Evolutionary conservation across 2,888 invertebrate genomes (phyloP), one percentile per base, ranked within the genome.

Genomic region (Eudasyphora cyanicolor): DNA sequence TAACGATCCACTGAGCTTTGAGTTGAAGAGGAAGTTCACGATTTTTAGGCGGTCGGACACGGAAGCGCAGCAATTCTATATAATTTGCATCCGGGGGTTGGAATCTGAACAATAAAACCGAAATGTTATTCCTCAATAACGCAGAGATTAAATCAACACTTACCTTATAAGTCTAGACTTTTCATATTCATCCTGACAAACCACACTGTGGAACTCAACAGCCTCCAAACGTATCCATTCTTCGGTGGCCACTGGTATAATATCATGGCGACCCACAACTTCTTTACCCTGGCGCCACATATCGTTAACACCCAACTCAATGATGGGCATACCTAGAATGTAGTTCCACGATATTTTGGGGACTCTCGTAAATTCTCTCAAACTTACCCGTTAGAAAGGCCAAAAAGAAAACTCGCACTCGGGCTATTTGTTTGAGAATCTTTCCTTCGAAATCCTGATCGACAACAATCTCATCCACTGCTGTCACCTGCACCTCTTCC

Each of bases 151-250:
- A 42, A 42, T 5, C 12, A n/a, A 24, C 24, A 84, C 87, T 90
- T 92, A 97, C 97, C 96, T 97, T 88, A 97, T 97, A 85, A 96
- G 96, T 91, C 96, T 95, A 54, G 96, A 95, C 85, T 94, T 94
- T 85, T 97, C 95, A 92, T 98, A 99, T 88, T 98, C 97, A 83
- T 97, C 96, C 88, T 96, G 96, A 90, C 98, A 97, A 71, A 99
- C 97, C 91, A 97, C 97, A 76, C 96, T 95, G 93, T 99, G 99
- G 92, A 99, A 98, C 92, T 99, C 98, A 0, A 97, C 95, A 69
- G 95, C 95, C 93, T 99, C 99, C 76, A 99, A 94, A 51, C 98
- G 95, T 90, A 99, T 99, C 99, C 99, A 99, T 93, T 99, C 98
- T 93, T 99, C 99, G 0, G 99, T 99, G 84, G 97, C 97, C 19